Evolutionary conservation across 2,113 vertebrate species (phyloP).

Genomic region (Pomatorhinus ruficollis): DNA sequence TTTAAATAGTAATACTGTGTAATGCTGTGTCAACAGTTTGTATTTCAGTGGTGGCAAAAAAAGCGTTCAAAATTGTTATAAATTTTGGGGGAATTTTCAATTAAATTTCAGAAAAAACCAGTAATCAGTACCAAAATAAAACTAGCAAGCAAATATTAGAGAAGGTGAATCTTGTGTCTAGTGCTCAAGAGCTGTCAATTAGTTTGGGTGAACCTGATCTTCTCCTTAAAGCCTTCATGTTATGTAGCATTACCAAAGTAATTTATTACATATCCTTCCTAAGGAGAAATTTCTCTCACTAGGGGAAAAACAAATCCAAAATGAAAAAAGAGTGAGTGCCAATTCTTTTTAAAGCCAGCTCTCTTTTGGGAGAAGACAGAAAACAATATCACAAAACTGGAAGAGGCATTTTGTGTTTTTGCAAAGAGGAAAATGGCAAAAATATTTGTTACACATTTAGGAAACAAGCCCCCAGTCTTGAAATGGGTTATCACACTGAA

Average conservation of each 20-base stretch:
- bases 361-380: neutral
- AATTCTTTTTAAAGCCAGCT: neutral
- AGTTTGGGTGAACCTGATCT: neutral
- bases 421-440: neutral
- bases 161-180: neutral
- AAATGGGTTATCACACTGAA: neutral
- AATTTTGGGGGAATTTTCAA: neutral
- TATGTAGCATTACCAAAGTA: neutral
- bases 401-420: neutral
- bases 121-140: neutral
- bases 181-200: neutral
- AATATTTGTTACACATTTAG: neutral
- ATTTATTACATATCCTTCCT: neutral
- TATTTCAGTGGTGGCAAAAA: neutral
- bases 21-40: neutral
- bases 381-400: neutral
- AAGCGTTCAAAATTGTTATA: neutral
- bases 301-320: neutral
- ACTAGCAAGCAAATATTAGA: neutral
- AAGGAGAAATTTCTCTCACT: neutral
- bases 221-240: neutral
- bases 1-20: neutral
- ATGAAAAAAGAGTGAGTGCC: neutral
- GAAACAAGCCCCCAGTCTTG: fast-evolving
- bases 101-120: neutral